These are phyloP conservation scores for Amblyteles armatorius DNA, from an alignment of 2,888 invertebrate genomes.

Conservation along the genomic window DNA sequence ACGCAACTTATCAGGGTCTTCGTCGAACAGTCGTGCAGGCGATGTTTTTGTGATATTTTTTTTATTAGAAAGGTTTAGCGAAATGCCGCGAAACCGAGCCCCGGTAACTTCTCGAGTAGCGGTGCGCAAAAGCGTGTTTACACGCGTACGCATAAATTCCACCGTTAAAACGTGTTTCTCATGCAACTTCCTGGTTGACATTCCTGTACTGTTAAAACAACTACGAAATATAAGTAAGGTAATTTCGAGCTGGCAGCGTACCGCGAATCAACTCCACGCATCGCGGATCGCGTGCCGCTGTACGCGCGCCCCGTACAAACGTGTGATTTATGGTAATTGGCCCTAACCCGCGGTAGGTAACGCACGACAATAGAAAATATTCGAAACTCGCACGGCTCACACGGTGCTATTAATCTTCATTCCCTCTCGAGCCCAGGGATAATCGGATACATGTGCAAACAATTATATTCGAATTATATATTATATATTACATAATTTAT, in stretches of 20 bases:
- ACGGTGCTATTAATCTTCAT: neutral
- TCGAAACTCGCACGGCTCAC: conserved; percentile 3
- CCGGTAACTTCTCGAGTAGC: neutral
- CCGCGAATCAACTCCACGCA: conserved; percentile 24
- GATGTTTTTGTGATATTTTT: no score
- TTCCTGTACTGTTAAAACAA: conserved; percentile 49
- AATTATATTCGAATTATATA: no score
- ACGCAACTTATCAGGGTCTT: no score
- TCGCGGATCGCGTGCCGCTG: conserved; percentile 16
- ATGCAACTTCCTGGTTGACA: conserved; percentile 57
- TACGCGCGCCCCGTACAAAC: conserved; percentile 43
- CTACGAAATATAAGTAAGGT: conserved; percentile 11
- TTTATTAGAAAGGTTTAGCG: no score
- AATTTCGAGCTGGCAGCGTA: conserved; percentile 34
- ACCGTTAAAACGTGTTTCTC: conserved; percentile 48
- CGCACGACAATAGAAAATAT: conserved; percentile 11
- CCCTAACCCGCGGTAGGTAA: conserved; percentile 14
- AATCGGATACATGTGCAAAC: no score
- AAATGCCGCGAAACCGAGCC: no score
- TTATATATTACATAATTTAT: no score
- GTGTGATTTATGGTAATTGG: conserved; percentile 49
- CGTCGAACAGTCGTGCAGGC: no score
- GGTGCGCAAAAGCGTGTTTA: neutral
- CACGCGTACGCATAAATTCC: conserved; percentile 4
- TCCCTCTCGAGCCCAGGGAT: neutral